phyloP scores from a whole-genome alignment of 2,797 vertebrate genomes.

The Macroramphosus scolopax region DNA sequence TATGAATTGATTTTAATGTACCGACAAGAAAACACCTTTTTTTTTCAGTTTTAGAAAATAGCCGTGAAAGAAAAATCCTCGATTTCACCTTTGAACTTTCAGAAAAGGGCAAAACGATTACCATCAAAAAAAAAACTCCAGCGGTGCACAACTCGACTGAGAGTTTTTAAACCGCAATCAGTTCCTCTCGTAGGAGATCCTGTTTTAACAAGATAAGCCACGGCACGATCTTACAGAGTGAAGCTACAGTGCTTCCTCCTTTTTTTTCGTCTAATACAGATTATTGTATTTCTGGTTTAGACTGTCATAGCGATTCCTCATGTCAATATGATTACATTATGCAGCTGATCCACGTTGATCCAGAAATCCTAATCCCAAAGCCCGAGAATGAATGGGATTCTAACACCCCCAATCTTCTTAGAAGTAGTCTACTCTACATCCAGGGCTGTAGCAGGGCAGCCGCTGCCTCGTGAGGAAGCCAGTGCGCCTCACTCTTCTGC shows the following conservation, averaged over 20 bases:
- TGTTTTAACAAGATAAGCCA: conserved; percentile 54
- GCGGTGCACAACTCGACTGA: conserved; percentile 8
- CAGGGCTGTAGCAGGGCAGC: conserved; percentile 9
- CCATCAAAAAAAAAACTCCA: conserved; percentile 29
- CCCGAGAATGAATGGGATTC: conserved; percentile 43
- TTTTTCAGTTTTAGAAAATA: conserved; percentile 13
- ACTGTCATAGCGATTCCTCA: conserved; percentile 57
- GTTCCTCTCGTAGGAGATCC: conserved; percentile 14
- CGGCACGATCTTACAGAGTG: conserved; percentile 26
- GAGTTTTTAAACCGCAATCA: conserved; percentile 19
- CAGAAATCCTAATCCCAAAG: conserved; percentile 69
- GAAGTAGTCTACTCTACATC: conserved; percentile 43
- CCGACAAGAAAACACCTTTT: too few species aligned
- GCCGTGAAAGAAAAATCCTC: conserved; percentile 1
- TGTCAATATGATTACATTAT: conserved; percentile 74
- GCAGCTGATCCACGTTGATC: conserved; percentile 70
- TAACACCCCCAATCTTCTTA: conserved; percentile 68
- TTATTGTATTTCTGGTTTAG: conserved; percentile 63
- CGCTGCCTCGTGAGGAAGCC: conserved; percentile 33
- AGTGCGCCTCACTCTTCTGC: conserved; percentile 4
- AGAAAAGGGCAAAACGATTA: conserved; percentile 14
- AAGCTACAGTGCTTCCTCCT: conserved; percentile 33
- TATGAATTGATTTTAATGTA: conserved; percentile 16
- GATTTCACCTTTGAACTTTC: conserved; percentile 21
- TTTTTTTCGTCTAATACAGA: conserved; percentile 52